Percentiles rank a stretch among this genome's conserved stretches.
Conservation (phyloP, 2,797 vertebrate genomes). For the Syndactyla subalaris region DNA sequence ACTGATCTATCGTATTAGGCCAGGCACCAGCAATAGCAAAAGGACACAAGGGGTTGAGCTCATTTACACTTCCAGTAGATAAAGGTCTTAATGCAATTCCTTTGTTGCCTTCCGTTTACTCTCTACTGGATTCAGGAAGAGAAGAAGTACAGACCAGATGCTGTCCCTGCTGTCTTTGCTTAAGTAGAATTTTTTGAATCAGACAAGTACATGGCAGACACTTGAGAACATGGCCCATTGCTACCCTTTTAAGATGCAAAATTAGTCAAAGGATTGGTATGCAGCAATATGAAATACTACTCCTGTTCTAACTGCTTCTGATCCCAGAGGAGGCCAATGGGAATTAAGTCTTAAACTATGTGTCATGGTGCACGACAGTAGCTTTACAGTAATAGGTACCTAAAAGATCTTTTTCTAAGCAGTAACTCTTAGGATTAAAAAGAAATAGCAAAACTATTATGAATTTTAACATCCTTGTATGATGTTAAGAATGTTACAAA, state of each 20-base stretch:
- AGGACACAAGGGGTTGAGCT: not conserved
- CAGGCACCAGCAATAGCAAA: not conserved
- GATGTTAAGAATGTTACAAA: not conserved
- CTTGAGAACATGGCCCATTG: not conserved
- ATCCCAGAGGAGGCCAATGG: not conserved
- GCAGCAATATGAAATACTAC: not conserved
- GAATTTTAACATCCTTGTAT: not conserved
- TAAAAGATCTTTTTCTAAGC: not conserved
- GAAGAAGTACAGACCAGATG: accelerated
- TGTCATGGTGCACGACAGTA: not conserved
- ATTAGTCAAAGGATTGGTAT: not conserved
- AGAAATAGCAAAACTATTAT: not conserved
- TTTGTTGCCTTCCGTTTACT: not conserved
- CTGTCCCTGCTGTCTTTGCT: not conserved
- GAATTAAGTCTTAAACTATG: not conserved
- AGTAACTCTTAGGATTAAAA: not conserved
- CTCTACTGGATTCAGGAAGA: not conserved
- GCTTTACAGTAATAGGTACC: not conserved
- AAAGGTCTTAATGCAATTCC: not conserved
- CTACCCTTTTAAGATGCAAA: not conserved
- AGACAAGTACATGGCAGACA: not conserved
- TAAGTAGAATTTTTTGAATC: not conserved
- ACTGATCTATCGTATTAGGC: not conserved
- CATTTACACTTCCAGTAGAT: not conserved
- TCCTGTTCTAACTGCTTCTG: not conserved